Base-by-base conservation (phyloP, 2,888 invertebrate species). In the Drosophila kanekoi region DNA sequence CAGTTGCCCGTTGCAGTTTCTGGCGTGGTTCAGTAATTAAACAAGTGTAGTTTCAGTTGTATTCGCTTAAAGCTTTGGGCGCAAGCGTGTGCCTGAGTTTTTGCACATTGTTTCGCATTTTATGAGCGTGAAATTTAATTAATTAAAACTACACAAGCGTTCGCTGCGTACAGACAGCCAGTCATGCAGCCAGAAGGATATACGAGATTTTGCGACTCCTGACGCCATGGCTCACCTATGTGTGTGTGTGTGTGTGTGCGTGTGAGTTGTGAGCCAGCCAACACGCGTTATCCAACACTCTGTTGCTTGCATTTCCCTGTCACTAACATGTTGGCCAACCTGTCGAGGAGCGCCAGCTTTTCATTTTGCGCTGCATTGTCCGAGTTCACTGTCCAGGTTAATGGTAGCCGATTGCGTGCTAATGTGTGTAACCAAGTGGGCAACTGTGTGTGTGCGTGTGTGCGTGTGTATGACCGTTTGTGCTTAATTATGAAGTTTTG, bases 81-180 rank as follows among this genome's bases (percentile, higher is more conserved):
- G n/a, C 2, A 4, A 14, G 11, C 35, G 43, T 64, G 57, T 59
- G 47, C 23, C 18, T 37, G 33, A 20, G 48, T 48, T 63, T 63
- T 59, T 67, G 66, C 64, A 59, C 67, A 84, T 82, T 87, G 82
- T 81, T 81, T 69, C 81, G 69, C 62, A 49, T 79, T 87, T 87
- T 72, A 81, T 82, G 59, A 77, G 88, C 75, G 69, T 77, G 57
- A 88, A 86, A 81, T 86, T 81, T 70, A 88, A 81, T 86, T 88
- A 86, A 88, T 88, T 86, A 83, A 86, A 83, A 72, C 79, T 81
- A 69, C 57, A 81, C 68, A 54, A 54, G 49, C 61, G 65, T 57
- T 66, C 52, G 63, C 45, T 62, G 59, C 58, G 49, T 33, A 47
- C 53, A 57, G 70, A 65, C 61, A 49, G 45, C 38, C 43, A 44